Base-by-base conservation (phyloP, 2,113 vertebrate genomes). In the Apistogramma diplotaenia region DNA sequence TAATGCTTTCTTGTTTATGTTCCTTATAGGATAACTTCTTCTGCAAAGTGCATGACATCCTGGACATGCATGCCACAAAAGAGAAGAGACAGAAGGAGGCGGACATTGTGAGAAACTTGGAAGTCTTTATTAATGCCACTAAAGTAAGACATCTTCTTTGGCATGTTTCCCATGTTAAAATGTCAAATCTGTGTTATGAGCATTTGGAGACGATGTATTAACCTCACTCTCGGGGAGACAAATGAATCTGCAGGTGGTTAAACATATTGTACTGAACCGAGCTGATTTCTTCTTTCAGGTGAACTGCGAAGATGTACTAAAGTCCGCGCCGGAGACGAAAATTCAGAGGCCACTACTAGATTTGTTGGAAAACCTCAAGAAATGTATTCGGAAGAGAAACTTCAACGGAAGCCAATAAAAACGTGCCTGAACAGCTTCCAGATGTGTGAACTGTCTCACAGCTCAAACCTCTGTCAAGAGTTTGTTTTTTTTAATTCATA, bases 11-110 rank as follows among this genome's bases (percentile, higher is more conserved):
- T 65, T 79, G 23, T 27, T 77, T 70, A 2, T 74, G 15, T 43
- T 74, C 21, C 40, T 25, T 84, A 31, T 72, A 94, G 93, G 1
- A 23, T 1, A 5, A 2, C 0, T 90, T 90, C 77, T 90, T 92
- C 85, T 95, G 95, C 87, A 87, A 90, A 83, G 87, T 79, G 29
- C 0, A 80, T 2, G 1, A 33, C 0, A 55, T 93, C 33, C 71
- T 92, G 62, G 0, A 9, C 0, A 2, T 6, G 0, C 27, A 74
- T 5, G 0, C 1, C 4, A 3, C 31, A 9, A 3, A 2, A 0
- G 1, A 46, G 2, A 40, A 67, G 8, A 67, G 1, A 18, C 0
- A 10, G 35, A 5, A 1, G 3, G 0, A 67, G 61, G 11, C 43
- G 8, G 61, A 11, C 21, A 2, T 94, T 9, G 0, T 79, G 35